These are phyloP conservation scores for Actinostola sp. DNA, from an alignment of 92 coral and sea anemone genomes.

Conservation along the genomic window DNA sequence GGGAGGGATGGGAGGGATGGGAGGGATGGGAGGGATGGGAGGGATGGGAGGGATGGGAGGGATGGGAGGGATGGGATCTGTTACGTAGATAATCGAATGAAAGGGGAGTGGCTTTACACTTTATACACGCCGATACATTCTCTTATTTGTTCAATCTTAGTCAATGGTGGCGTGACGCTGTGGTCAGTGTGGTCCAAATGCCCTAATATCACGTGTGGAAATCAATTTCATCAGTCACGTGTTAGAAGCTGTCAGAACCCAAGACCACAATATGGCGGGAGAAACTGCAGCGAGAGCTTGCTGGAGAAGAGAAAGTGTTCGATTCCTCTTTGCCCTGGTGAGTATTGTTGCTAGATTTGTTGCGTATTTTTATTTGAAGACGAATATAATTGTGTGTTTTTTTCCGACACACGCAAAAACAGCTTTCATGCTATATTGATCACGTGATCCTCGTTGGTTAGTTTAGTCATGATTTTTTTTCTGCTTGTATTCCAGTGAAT, in stretches of 20 bases:
- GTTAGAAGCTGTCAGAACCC: conserved; percentile 84
- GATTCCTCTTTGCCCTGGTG: conserved; percentile 60
- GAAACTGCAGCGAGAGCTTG: conserved; percentile 68
- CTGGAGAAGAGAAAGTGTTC: conserved; percentile 70
- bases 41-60: too few species aligned
- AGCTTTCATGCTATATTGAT: too few species aligned
- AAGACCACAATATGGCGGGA: conserved; percentile 74
- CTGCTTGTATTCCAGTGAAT: conserved; percentile 30
- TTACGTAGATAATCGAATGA: too few species aligned
- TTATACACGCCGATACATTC: not conserved
- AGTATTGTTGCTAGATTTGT: not conserved
- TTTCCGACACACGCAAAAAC: too few species aligned
- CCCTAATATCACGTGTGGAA: conserved; percentile 60
- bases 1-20: too few species aligned
- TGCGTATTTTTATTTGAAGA: not conserved
- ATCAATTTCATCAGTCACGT: conserved; percentile 58
- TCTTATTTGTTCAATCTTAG: too few species aligned
- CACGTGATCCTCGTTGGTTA: too few species aligned
- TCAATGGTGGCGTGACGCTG: conserved; percentile 77
- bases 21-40: too few species aligned
- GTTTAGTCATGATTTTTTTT: too few species aligned
- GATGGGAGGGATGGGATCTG: too few species aligned
- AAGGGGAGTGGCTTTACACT: not conserved
- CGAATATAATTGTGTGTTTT: too few species aligned
- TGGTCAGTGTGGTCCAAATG: conserved; percentile 91